Evolutionary conservation across 1,140 invertebrate species (phyloP), one percentile per base, ranked within the genome.

Genomic region (Camponotus vicinus): DNA sequence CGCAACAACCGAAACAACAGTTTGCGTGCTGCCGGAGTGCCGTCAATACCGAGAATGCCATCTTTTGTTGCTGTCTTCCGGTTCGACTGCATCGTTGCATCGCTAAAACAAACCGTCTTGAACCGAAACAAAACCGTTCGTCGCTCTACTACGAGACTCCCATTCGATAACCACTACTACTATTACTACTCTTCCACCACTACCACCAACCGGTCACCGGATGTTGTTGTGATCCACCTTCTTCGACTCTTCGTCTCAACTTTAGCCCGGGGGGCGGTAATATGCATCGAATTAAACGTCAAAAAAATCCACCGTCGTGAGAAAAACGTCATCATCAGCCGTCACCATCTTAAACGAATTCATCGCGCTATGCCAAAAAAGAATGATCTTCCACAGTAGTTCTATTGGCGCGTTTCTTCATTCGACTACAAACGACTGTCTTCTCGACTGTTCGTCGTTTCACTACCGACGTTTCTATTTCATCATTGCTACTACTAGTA

Each of bases 401-500:
- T 78, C 57, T 52, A 15, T n/a, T 34, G 82, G 49, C 79, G 57
- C 79, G 85, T 71, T 79, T 66, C 63, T 66, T 5, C 67, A 71
- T 63, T 70, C 57, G 52, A 85, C 78, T 86, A 42, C 78, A 27
- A 79, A 70, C 75, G 86, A 69, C 70, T 63, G 45, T 80, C 64
- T 70, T 80, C 85, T 55, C 34, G 77, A 84, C 52, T 49, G 45
- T 52, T 71, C 70, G 79, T 73, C 79, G 45, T 73, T 75, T 61
- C 40, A 69, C 73, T 27, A 83, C 55, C 67, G 69, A 83, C 90
- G 88, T 92, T 91, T 92, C 92, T 92, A 93, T 93, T 91, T 82
- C 86, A 84, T 90, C 84, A 78, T 61, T 90, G 78, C 90, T 90
- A 88, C 90, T 90, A 91, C 89, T 92, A 86, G 90, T 92, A 92